phyloP scores from a whole-genome alignment of 2,113 vertebrate genomes.

The Zosterops japonicus region DNA sequence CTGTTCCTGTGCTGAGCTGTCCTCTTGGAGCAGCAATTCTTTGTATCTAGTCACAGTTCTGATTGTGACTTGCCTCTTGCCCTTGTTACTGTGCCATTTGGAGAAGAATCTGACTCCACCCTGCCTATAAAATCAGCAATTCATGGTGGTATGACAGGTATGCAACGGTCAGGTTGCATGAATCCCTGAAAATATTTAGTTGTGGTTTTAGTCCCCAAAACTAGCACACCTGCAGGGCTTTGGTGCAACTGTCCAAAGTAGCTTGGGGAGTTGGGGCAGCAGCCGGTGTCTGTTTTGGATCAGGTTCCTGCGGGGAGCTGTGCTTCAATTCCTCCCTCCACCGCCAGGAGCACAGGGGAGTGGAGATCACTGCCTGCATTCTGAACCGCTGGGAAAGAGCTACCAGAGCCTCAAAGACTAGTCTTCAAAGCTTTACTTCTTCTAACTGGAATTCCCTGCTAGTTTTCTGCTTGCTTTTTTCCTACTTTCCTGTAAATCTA shows the following conservation, averaged over 20 bases:
- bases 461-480: not conserved
- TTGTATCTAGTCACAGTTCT: not conserved
- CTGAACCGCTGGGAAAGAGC: not conserved
- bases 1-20: not conserved
- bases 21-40: not conserved
- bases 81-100: accelerated
- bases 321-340: accelerated
- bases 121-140: not conserved
- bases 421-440: not conserved
- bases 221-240: not conserved
- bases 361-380: accelerated
- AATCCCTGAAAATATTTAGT: not conserved
- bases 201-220: not conserved
- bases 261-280: not conserved
- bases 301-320: not conserved
- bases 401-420: not conserved
- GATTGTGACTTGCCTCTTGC: not conserved
- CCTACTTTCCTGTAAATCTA: not conserved
- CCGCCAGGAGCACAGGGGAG: not conserved
- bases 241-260: not conserved
- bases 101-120: not conserved
- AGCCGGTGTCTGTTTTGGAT: not conserved
- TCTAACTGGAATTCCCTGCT: not conserved
- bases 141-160: not conserved
- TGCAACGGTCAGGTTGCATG: not conserved